Base-by-base conservation (phyloP, 1,140 invertebrate species). In the Pomacea maculata region DNA sequence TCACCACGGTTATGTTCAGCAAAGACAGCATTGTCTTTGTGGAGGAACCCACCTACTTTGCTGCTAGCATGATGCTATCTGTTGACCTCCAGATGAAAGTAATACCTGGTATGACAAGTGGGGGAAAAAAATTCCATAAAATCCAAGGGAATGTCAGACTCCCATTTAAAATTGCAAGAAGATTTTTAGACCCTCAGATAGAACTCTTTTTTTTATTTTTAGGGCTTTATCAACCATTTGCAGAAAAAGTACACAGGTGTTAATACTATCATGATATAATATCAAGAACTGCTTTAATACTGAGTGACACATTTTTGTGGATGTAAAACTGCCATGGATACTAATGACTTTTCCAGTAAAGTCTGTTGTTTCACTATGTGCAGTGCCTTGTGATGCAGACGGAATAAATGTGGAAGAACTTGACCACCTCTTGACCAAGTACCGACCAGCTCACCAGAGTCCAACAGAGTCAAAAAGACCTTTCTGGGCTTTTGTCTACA, bases 41-140 rank as follows among this genome's bases (percentile, higher is more conserved):
- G 14, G 94, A 95, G 85, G 93, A 95, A 88, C 93, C 93, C 55
- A 94, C 94, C 19, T 95, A 95, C 83, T 95, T 94, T 92, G 92
- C 94, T 83, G 94, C 93, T 12, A 85, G 94, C 15, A 92, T 93
- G 68, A 88, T 91, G 11, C 93, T 95, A 81, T 91, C 90, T 78
- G 90, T 94, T 70, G 92, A 94, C 79, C 92, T 93, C 52, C 88
- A 92, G 10, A 91, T 94, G 76, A 92, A 91, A 84, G 91, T 95
- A 61, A 88, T 94, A 63, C 89, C 94, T 88, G 89, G 93, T 92
- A 83, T 79, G 80, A 68, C n/a, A 67, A 14, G 34, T 45, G 34
- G 34, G 34, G 34, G 25, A 25, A 7, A 45, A 71, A 71, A 14
- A 45, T 45, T 45, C 34, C 34, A 45, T 45, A 45, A 45, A 45